Percentiles rank a stretch among this genome's conserved stretches.
Conservation (phyloP, 2,888 invertebrate genomes). For the Dicroscelio sp. region DNA sequence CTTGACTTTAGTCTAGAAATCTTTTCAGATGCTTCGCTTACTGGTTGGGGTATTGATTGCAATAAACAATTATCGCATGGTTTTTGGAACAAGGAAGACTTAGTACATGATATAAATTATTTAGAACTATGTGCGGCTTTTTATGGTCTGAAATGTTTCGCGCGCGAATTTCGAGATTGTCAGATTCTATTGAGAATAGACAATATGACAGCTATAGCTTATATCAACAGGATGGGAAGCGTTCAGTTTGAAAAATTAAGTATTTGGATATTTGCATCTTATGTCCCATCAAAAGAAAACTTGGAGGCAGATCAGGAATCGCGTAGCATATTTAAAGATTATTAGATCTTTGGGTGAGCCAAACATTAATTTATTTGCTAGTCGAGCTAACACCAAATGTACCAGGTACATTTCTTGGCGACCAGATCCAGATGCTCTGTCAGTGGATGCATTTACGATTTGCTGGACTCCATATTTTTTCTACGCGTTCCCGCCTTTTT, state of each 20-base stretch:
- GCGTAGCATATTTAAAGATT: too few relatives aligned
- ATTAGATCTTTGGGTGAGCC: background rate
- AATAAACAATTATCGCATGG: conserved; percentile 22
- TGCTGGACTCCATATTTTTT: background rate
- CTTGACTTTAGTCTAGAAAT: conserved; percentile 36
- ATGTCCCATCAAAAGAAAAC: conserved; percentile 16
- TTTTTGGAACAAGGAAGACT: conserved; percentile 55
- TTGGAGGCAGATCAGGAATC: background rate
- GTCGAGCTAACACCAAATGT: background rate
- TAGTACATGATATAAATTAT: conserved; percentile 17
- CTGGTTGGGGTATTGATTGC: conserved; percentile 59
- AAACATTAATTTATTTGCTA: background rate
- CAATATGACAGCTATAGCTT: conserved; percentile 66
- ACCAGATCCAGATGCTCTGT: background rate
- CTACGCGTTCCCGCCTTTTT: background rate
- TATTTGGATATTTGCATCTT: conserved; percentile 66
- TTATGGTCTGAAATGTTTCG: conserved; percentile 65
- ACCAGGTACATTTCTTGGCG: background rate
- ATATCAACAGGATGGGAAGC: conserved; percentile 64
- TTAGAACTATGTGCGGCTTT: conserved; percentile 54
- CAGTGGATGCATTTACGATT: background rate
- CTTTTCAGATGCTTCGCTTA: conserved; percentile 54
- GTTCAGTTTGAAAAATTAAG: conserved; percentile 59
- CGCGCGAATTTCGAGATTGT: background rate
- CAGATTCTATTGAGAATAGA: conserved; percentile 50